A percentile compares a stretch with the other conserved stretches of the same genome.
These are phyloP conservation scores for Uropetala carovei DNA, from an alignment of 2,888 invertebrate species.

Conservation along the genomic window DNA sequence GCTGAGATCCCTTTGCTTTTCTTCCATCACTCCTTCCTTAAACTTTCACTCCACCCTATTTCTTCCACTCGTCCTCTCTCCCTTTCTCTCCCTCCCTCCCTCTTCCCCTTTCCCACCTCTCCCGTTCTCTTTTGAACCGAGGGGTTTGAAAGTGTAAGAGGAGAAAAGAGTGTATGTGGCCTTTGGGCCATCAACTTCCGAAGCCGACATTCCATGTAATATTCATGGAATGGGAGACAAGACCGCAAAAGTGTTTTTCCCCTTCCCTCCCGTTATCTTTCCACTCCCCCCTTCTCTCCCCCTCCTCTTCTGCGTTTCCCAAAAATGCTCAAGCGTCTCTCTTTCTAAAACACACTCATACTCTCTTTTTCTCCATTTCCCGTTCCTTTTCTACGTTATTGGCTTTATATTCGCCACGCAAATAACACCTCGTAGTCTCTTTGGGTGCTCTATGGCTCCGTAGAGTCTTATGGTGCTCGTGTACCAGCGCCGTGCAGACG, in stretches of 20 bases:
- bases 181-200: slow-evolving; percentile 42
- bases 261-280: not conserved
- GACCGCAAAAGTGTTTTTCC: slow-evolving; percentile 41
- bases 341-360: slow-evolving; percentile 5
- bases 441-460: too few species aligned
- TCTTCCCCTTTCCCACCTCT: not conserved
- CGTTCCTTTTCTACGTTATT: too few species aligned
- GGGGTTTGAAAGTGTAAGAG: not conserved
- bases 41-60: too few species aligned
- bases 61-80: not conserved
- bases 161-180: slow-evolving; percentile 43
- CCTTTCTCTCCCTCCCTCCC: not conserved
- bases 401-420: too few species aligned
- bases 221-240: slow-evolving; percentile 56
- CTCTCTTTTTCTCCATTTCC: not conserved
- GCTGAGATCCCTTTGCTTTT: too few species aligned
- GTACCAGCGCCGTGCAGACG: too few species aligned
- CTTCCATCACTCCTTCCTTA: too few species aligned
- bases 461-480: too few species aligned
- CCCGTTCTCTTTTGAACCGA: not conserved
- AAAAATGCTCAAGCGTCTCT: not conserved
- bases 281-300: not conserved
- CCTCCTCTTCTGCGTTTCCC: too few species aligned
- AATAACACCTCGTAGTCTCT: too few species aligned
- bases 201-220: slow-evolving; percentile 49